Evolutionary conservation across 2,888 invertebrate species (phyloP), one percentile per base, ranked within the genome.

Genomic region (Rutpela maculata): DNA sequence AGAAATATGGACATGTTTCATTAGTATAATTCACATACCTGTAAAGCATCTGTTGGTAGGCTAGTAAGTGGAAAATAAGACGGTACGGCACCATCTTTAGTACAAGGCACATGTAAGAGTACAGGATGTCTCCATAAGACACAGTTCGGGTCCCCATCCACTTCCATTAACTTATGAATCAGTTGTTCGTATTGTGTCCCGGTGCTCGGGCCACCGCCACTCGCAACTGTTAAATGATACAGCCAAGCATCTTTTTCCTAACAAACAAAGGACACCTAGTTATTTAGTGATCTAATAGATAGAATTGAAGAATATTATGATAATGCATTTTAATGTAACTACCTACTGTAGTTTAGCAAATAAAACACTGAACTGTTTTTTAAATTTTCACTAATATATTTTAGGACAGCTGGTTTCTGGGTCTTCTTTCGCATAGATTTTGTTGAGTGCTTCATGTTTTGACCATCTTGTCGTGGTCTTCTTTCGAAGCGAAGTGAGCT

Each of bases 111-210:
- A 89, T 98, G 97, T 38, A 98, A 91, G 79, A 98, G 89, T 70
- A 96, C 93, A 1, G 98, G 98, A 92, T 98, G 98, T 89, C 97
- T 94, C 98, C 98, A 98, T 78, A 98, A 92, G 69, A 97, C 96
- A 89, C 97, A 97, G 89, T 94, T 96, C 15, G 97, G 94, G 91
- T 98, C 98, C 0, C 98, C 98, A 86, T 98, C 98, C 56, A 96
- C 96, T 89, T 98, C 98, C 98, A 99, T 98, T 43, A 99, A 92
- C 89, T 98, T 97, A 89, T 98, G 98, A 60, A 98, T 94, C 17
- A 99, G 92, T 88, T 99, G 98, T 88, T 99, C 99, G 89, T 97
- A 99, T 88, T 98, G 97, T 0, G 99, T 98, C 68, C 98, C 99
- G 59, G 95, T 96, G 87, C 95, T 96, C 5, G 96, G 94, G 0